Conservation (phyloP, 2,888 invertebrate species). For the Parnassius apollo region DNA sequence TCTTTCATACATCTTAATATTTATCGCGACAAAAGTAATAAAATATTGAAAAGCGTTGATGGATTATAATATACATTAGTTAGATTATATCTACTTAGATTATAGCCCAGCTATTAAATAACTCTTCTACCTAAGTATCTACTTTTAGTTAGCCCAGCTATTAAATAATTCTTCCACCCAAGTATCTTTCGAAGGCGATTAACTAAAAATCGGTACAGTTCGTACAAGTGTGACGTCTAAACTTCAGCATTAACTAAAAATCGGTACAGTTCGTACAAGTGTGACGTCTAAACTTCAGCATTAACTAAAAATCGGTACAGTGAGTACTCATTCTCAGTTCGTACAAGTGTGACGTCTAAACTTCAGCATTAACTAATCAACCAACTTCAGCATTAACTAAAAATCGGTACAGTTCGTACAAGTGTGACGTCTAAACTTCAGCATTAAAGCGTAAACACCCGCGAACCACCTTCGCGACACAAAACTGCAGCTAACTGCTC, state of each 20-base stretch:
- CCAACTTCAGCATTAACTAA: too few relatives aligned
- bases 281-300: conserved; percentile 20
- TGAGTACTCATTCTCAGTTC: too few relatives aligned
- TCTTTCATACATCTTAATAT: too few relatives aligned
- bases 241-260: conserved; percentile 10
- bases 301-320: conserved; percentile 6
- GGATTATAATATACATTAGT: too few relatives aligned
- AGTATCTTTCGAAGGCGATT: conserved; percentile 17
- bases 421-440: conserved; percentile 22
- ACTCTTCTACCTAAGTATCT: conserved; percentile 7
- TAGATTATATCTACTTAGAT: too few relatives aligned
- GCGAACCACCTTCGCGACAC: conserved; percentile 22
- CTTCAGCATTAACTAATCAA: conserved; percentile 7
- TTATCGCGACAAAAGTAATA: too few relatives aligned
- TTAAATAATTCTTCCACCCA: conserved; percentile 9
- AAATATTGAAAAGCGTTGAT: too few relatives aligned
- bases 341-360: conserved; percentile 22
- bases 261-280: conserved; percentile 16
- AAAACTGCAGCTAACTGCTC: conserved; percentile 18
- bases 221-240: conserved; percentile 21
- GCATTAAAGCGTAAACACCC: conserved; percentile 12
- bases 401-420: conserved; percentile 13
- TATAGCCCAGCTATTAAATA: background rate
- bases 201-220: conserved; percentile 15
- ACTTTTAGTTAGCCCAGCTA: background rate